Percentiles rank a stretch among this genome's conserved stretches.
These are phyloP conservation scores for Danio albolineatus DNA, from an alignment of 2,797 vertebrate genomes.

Conservation along the genomic window DNA sequence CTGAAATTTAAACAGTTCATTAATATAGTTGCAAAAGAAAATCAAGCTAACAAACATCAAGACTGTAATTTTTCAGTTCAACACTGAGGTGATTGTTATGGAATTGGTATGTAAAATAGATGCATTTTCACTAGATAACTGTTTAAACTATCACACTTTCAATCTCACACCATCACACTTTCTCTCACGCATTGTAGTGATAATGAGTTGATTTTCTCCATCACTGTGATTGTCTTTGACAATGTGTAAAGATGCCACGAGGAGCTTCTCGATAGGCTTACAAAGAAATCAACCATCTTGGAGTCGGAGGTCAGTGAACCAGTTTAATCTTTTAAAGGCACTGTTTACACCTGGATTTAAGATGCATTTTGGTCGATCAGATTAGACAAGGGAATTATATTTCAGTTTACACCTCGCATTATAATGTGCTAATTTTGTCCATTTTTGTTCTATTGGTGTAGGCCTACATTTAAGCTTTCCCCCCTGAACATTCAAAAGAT, in stretches of 20 bases:
- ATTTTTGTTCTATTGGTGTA: too few relatives aligned
- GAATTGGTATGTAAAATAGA: neutral
- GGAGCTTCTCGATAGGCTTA: slow-evolving; percentile 91
- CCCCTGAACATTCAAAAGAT: too few relatives aligned
- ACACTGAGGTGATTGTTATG: neutral
- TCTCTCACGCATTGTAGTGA: slow-evolving; percentile 29
- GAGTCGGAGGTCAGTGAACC: slow-evolving; percentile 89
- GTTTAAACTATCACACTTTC: neutral
- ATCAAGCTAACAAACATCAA: neutral
- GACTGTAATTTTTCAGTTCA: neutral
- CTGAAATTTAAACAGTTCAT: neutral
- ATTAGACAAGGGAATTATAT: too few relatives aligned
- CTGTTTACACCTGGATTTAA: too few relatives aligned
- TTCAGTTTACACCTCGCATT: too few relatives aligned
- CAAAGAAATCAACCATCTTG: slow-evolving; percentile 84
- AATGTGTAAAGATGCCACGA: slow-evolving; percentile 87
- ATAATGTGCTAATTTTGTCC: too few relatives aligned
- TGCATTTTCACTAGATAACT: neutral
- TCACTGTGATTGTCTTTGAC: slow-evolving; percentile 78
- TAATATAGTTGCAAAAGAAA: too few relatives aligned
- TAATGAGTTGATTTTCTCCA: slow-evolving; percentile 9
- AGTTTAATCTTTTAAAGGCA: too few relatives aligned
- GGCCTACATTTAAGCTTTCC: too few relatives aligned
- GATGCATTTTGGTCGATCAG: too few relatives aligned
- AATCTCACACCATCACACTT: slow-evolving; percentile 25